These are phyloP conservation scores for Petrolisthes manimaculis DNA, from an alignment of 2,888 invertebrate genomes.

Conservation along the genomic window DNA sequence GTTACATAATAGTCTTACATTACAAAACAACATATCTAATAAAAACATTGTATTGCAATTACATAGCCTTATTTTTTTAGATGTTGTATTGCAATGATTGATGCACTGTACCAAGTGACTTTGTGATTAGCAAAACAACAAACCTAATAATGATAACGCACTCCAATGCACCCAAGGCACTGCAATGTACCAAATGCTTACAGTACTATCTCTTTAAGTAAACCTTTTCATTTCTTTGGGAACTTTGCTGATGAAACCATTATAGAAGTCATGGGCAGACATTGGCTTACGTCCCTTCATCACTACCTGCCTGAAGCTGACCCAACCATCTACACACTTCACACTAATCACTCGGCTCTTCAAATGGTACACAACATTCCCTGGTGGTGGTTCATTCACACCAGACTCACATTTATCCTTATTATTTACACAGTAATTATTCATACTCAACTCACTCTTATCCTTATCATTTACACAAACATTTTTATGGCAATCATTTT, in stretches of 20 bases:
- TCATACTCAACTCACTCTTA: background rate
- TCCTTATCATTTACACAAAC: background rate
- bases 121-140: too few species aligned
- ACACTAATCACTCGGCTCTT: constrained; percentile 48
- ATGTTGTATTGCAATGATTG: too few species aligned
- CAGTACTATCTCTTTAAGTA: background rate
- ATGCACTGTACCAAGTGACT: too few species aligned
- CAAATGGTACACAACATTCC: constrained; percentile 39
- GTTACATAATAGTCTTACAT: too few species aligned
- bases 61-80: too few species aligned
- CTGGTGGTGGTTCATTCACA: constrained; percentile 29
- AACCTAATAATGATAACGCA: too few species aligned
- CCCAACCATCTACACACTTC: constrained; percentile 59
- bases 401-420: background rate
- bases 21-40: too few species aligned
- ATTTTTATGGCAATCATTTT: background rate
- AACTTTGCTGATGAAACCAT: constrained; percentile 77
- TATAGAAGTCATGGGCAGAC: constrained; percentile 85
- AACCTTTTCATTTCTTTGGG: constrained; percentile 27
- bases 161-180: too few species aligned
- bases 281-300: constrained; percentile 75
- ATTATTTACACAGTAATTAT: background rate
- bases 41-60: too few species aligned
- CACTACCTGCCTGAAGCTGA: constrained; percentile 48
- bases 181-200: too few species aligned